These are phyloP conservation scores for Chrysolina americana DNA, from an alignment of 2,888 invertebrate genomes.

Conservation along the genomic window DNA sequence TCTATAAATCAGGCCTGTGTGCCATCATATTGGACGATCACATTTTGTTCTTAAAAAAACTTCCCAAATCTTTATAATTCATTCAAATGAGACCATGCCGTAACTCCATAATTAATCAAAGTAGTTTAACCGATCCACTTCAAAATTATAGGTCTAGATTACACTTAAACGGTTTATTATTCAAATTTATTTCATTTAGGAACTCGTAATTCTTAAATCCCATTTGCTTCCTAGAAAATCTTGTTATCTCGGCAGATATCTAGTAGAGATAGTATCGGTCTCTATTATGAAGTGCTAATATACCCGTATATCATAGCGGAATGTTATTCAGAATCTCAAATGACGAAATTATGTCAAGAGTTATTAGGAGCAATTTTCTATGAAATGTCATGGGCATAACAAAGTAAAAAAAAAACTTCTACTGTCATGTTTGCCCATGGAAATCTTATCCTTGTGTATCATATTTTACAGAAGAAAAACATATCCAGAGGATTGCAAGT, in stretches of 20 bases:
- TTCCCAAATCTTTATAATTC: conserved; percentile 10
- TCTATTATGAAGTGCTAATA: conserved; percentile 36
- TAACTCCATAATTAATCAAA: conserved; percentile 24
- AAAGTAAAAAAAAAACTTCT: too few relatives aligned
- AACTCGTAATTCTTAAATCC: conserved; percentile 25
- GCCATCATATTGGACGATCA: not conserved
- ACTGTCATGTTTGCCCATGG: too few relatives aligned
- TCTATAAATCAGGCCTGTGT: not conserved
- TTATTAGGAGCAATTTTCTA: conserved; percentile 13
- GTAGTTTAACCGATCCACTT: conserved; percentile 15
- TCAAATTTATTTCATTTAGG: conserved; percentile 34
- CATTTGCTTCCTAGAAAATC: conserved; percentile 29
- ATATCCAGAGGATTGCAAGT: too few relatives aligned
- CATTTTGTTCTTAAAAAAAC: not conserved
- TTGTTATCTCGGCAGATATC: conserved; percentile 34
- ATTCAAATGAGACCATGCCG: conserved; percentile 13
- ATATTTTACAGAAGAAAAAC: too few relatives aligned
- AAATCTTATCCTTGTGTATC: too few relatives aligned
- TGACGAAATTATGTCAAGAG: conserved; percentile 37
- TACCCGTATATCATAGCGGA: conserved; percentile 27
- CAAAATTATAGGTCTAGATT: conserved; percentile 33
- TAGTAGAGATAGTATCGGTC: conserved; percentile 16
- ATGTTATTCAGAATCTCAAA: conserved; percentile 27
- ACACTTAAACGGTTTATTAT: conserved; percentile 32
- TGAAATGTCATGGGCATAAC: conserved; percentile 5